Evolutionary conservation across 2,888 invertebrate species (phyloP).

Genomic region (Drosophila buzzatii): DNA sequence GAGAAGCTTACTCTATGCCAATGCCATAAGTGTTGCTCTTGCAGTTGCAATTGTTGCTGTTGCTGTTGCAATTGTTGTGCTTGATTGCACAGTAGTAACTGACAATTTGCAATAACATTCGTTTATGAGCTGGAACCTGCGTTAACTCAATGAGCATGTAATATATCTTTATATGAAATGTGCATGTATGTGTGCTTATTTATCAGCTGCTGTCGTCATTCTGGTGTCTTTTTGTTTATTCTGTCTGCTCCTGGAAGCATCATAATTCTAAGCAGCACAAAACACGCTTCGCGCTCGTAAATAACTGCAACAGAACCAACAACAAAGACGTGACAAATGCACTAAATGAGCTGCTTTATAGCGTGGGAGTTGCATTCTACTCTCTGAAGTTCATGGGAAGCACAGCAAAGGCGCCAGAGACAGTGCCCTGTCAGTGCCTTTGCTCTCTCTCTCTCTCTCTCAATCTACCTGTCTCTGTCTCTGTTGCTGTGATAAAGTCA

Average conservation of each 20-base stretch:
- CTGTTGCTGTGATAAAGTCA: constrained; percentile 52
- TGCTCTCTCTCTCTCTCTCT: neutral
- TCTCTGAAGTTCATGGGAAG: constrained; percentile 62
- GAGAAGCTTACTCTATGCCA: constrained; percentile 32
- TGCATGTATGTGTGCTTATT: neutral
- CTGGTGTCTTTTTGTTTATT: constrained; percentile 6
- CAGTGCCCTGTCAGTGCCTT: neutral
- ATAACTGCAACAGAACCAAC: constrained; percentile 51
- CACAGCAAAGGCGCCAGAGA: constrained; percentile 62
- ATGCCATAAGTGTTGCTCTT: constrained; percentile 45
- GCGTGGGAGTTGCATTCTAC: constrained; percentile 74
- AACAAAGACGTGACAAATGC: constrained; percentile 80
- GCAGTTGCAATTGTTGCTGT: neutral
- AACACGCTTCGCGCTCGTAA: constrained; percentile 68
- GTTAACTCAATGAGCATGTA: constrained; percentile 18
- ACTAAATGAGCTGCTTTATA: constrained; percentile 73
- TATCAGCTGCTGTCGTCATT: constrained; percentile 8
- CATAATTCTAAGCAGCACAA: constrained; percentile 56
- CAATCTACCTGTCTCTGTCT: neutral
- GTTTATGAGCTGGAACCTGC: constrained; percentile 41
- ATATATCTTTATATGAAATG: neutral
- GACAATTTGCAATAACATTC: constrained; percentile 68
- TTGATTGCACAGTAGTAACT: constrained; percentile 78
- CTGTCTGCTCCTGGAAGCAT: constrained; percentile 21
- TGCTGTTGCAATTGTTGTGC: constrained; percentile 41